A percentile compares a stretch with the other conserved stretches of the same genome.
phyloP scores from a whole-genome alignment of 2,888 invertebrate species.

The Oasisia sp. region DNA sequence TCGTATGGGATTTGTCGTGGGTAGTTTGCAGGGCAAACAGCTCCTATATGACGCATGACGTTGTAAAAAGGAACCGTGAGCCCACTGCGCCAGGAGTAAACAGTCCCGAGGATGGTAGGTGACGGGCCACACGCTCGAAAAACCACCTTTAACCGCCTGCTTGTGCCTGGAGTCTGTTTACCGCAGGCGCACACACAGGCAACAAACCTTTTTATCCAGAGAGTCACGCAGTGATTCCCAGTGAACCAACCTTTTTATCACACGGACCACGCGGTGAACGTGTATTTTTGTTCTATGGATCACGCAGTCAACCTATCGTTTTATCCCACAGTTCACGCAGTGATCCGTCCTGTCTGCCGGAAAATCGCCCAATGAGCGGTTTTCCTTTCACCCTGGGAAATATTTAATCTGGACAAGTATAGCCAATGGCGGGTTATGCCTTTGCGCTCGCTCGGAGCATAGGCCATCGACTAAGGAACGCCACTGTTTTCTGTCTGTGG shows the following conservation, averaged over 20 bases:
- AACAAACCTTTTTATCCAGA: not conserved
- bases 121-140: not conserved
- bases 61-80: too few relatives aligned
- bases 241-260: not conserved
- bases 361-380: not conserved
- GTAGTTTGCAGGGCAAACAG: too few relatives aligned
- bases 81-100: not conserved
- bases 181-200: not conserved
- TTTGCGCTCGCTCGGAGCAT: too few relatives aligned
- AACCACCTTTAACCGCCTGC: not conserved
- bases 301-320: too few relatives aligned
- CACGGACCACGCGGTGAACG: not conserved
- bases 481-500: too few relatives aligned
- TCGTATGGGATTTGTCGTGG: too few relatives aligned
- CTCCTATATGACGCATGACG: too few relatives aligned
- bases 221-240: too few relatives aligned
- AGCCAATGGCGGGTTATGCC: too few relatives aligned
- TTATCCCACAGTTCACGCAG: not conserved
- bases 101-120: not conserved
- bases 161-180: not conserved
- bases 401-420: not conserved
- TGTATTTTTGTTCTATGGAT: not conserved
- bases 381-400: not conserved
- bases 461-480: too few relatives aligned
- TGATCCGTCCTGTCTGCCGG: not conserved